phyloP scores from a whole-genome alignment of 2,797 vertebrate genomes.

The Hypotaenidia okinawae region DNA sequence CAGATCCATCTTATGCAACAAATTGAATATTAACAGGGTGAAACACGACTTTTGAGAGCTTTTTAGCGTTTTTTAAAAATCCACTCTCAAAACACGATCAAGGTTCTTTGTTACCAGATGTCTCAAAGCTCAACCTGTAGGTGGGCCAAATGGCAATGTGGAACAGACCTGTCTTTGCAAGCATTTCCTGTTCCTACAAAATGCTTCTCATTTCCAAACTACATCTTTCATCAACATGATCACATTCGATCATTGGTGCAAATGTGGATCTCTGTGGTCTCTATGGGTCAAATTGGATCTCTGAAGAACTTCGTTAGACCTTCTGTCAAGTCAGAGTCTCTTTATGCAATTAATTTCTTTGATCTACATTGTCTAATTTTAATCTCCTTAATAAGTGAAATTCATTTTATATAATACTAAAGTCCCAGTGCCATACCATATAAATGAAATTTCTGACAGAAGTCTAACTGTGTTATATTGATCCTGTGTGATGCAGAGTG shows the following conservation, averaged over 20 bases:
- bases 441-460: conserved; percentile 26
- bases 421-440: background rate
- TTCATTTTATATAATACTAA: background rate
- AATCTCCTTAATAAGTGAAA: conserved; percentile 34
- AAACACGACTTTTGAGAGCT: background rate
- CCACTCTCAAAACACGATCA: background rate
- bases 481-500: background rate
- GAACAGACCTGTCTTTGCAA: background rate
- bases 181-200: background rate
- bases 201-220: background rate
- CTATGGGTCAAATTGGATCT: background rate
- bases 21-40: background rate
- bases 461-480: conserved; percentile 9
- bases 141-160: background rate
- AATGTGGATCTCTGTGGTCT: background rate
- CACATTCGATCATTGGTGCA: background rate
- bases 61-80: background rate
- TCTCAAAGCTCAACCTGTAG: background rate
- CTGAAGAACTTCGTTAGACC: background rate
- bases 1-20: background rate
- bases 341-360: background rate
- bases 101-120: background rate
- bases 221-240: background rate
- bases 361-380: background rate
- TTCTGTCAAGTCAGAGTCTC: background rate